A percentile compares a stretch with the other conserved stretches of the same genome.
Conservation (phyloP, 2,888 invertebrate species). For the Pyrrhosoma nymphula region DNA sequence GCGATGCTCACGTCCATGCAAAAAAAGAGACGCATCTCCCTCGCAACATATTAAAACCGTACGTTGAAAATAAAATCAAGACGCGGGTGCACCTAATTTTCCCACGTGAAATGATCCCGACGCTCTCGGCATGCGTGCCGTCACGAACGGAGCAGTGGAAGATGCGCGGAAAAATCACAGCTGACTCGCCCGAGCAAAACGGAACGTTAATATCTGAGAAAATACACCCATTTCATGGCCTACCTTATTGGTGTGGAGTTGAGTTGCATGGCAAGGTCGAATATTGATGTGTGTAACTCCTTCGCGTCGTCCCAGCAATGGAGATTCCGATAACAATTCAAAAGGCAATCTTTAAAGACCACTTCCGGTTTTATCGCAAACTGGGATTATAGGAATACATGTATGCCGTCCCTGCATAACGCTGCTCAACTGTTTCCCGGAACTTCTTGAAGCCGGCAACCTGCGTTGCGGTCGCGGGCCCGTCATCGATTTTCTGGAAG, state of each 20-base stretch:
- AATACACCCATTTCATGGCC: background rate
- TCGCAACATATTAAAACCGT: background rate
- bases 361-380: constrained; percentile 37
- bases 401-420: constrained; percentile 46
- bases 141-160: background rate
- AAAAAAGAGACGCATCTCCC: background rate
- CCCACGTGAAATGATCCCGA: background rate
- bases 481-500: constrained; percentile 28
- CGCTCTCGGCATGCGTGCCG: background rate
- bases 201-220: background rate
- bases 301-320: constrained; percentile 6
- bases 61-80: background rate
- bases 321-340: background rate
- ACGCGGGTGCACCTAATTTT: background rate
- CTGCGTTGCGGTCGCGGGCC: background rate
- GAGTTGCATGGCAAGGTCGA: constrained; percentile 60
- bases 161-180: constrained; percentile 55
- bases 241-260: constrained; percentile 26
- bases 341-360: constrained; percentile 8
- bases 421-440: constrained; percentile 41
- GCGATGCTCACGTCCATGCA: background rate
- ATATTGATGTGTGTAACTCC: constrained; percentile 14
- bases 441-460: constrained; percentile 1
- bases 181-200: constrained; percentile 20
- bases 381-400: constrained; percentile 38